A percentile compares a stretch with the other conserved stretches of the same genome.
These are phyloP conservation scores for Pogonomyrmex californicus DNA, from an alignment of 1,140 invertebrate genomes.

Conservation along the genomic window DNA sequence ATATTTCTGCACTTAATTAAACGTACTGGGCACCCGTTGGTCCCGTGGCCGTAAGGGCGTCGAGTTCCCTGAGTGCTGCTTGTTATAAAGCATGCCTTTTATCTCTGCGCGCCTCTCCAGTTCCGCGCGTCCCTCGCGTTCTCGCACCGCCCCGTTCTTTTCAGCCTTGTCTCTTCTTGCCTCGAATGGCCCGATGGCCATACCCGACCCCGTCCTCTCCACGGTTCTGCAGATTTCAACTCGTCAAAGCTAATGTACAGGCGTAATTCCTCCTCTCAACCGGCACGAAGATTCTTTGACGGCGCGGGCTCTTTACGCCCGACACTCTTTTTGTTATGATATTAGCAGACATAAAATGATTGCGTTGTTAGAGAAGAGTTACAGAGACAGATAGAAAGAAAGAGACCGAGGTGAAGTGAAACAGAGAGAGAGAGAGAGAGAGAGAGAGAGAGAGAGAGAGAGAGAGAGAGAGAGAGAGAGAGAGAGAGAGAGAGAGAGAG, in stretches of 20 bases:
- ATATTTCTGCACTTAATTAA: conserved; percentile 75
- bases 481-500: background rate
- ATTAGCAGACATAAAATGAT: conserved; percentile 50
- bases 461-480: background rate
- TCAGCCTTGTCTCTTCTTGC: conserved; percentile 44
- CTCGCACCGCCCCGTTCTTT: conserved; percentile 29
- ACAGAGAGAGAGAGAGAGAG: background rate
- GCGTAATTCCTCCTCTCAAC: conserved; percentile 41
- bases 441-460: no score
- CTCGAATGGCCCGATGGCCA: conserved; percentile 38
- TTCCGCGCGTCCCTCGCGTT: background rate
- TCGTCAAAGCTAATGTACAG: conserved; percentile 58
- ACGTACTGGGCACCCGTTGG: conserved; percentile 16
- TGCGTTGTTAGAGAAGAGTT: conserved; percentile 4
- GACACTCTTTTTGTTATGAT: conserved; percentile 45
- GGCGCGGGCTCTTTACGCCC: conserved; percentile 6
- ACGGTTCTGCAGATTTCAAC: conserved; percentile 27
- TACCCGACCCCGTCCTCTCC: conserved; percentile 10
- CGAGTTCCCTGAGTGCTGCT: conserved; percentile 72
- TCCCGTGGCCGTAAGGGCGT: conserved; percentile 34
- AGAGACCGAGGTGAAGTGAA: background rate
- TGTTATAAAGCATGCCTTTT: conserved; percentile 74
- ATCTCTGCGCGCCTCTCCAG: conserved; percentile 46
- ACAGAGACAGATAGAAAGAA: conserved; percentile 7
- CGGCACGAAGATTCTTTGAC: conserved; percentile 36